These are phyloP conservation scores for Tokudaia muenninki DNA, from an alignment of 2,797 vertebrate species.

Conservation along the genomic window DNA sequence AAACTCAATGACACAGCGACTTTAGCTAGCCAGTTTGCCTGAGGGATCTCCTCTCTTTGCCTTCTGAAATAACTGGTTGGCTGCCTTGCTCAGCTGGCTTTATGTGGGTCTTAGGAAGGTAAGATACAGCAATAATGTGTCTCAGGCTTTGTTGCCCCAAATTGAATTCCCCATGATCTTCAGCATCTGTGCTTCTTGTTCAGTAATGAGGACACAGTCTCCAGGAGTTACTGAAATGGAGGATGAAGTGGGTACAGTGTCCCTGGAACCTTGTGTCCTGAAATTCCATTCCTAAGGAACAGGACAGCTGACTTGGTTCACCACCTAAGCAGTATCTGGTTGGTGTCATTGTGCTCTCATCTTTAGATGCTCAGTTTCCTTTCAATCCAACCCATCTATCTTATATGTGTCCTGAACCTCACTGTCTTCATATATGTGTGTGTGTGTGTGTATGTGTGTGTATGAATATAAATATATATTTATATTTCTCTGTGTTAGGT, in stretches of 20 bases:
- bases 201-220: not conserved
- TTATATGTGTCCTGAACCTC: not conserved
- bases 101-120: not conserved
- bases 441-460: not conserved
- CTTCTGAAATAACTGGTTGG: not conserved
- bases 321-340: not conserved
- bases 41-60: not conserved
- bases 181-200: not conserved
- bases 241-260: not conserved
- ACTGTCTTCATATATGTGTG: too few species aligned
- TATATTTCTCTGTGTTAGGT: not conserved
- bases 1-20: not conserved
- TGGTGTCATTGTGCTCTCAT: not conserved
- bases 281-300: not conserved
- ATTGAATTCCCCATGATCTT: not conserved
- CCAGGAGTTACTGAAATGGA: not conserved
- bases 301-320: not conserved
- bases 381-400: not conserved
- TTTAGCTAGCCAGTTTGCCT: not conserved
- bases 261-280: not conserved
- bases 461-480: too few species aligned
- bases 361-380: not conserved
- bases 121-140: not conserved
- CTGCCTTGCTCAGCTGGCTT: not conserved
- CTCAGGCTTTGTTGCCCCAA: constrained; percentile 2